Evolutionary conservation across 2,113 vertebrate genomes (phyloP).

Genomic region (Cyphomyrus plagiostoma): DNA sequence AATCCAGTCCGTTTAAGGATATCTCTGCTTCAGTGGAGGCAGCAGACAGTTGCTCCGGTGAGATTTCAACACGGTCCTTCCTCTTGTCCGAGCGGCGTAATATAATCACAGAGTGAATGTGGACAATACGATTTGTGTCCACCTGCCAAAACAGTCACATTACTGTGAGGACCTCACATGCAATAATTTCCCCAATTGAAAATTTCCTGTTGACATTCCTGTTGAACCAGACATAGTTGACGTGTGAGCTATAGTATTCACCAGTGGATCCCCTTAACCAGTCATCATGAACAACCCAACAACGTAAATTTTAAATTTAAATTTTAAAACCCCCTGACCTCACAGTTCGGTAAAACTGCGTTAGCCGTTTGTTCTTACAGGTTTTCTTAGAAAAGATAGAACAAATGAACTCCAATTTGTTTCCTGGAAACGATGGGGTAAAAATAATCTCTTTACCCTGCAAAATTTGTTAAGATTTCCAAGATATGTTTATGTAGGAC

Average conservation of each 20-base stretch:
- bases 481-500: background rate
- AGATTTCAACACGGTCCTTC: slow-evolving; percentile 95
- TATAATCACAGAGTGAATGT: slow-evolving; percentile 94
- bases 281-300: background rate
- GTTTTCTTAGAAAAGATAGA: background rate
- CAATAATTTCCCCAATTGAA: background rate
- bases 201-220: background rate
- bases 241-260: background rate
- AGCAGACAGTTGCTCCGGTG: slow-evolving; percentile 93
- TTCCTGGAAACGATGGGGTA: background rate
- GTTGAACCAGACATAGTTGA: background rate
- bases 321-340: background rate
- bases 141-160: slow-evolving; percentile 46
- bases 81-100: slow-evolving; percentile 92
- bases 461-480: background rate
- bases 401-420: background rate
- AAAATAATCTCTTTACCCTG: background rate
- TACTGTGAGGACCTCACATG: background rate
- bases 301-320: background rate
- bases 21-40: slow-evolving; percentile 94
- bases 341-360: background rate
- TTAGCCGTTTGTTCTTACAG: background rate
- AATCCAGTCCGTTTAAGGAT: slow-evolving; percentile 58
- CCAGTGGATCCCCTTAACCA: background rate
- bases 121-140: slow-evolving; percentile 74